Evolutionary conservation across 2,797 vertebrate genomes (phyloP), one percentile per base, ranked within the genome.

Genomic region (Trachurus trachurus): DNA sequence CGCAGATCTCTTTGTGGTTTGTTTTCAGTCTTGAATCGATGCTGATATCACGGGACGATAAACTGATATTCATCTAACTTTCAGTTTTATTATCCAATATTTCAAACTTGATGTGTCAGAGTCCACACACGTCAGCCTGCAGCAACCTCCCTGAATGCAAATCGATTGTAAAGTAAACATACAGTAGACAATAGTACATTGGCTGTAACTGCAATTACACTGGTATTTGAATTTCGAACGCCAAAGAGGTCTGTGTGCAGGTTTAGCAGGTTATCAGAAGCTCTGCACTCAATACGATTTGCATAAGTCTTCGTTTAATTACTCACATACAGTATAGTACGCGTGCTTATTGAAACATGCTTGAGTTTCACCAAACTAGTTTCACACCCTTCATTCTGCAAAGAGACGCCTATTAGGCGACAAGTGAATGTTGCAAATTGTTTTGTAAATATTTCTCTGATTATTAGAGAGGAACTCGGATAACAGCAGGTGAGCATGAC

Each of bases 291-390:
- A 9, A 19, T n/a, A n/a, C 0, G 37, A 13, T 56, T 60, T 0
- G 12, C 2, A 26, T 65, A 0, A 64, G 58, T 39, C 13, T 21
- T 9, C 12, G 47, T 31, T 59, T 56, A 42, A n/a, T 26, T 26
- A 26, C 26, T 3, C 26, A 56, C 16, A 69, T 17, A 13, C 44
- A 40, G 34, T 19, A 45, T 9, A 49, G 54, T 19, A 21, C 26
- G 53, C 12, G 0, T 26, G 53, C 31, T 52, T 59, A 57, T 4
- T 62, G 52, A 19, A 22, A 67, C 60, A 63, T 34, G 54, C 47
- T 5, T 17, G 31, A 31, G 5, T 2, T 40, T 52, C 26, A 11
- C n/a, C 66, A n/a, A 86, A 84, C 82, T 5, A 52, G 59, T 73
- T 80, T 34, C 26, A 54, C 40, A 57, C 12, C 34, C 3, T 45